Evolutionary conservation across 2,113 vertebrate genomes (phyloP).

Genomic region (Phylloscopus whistleri): DNA sequence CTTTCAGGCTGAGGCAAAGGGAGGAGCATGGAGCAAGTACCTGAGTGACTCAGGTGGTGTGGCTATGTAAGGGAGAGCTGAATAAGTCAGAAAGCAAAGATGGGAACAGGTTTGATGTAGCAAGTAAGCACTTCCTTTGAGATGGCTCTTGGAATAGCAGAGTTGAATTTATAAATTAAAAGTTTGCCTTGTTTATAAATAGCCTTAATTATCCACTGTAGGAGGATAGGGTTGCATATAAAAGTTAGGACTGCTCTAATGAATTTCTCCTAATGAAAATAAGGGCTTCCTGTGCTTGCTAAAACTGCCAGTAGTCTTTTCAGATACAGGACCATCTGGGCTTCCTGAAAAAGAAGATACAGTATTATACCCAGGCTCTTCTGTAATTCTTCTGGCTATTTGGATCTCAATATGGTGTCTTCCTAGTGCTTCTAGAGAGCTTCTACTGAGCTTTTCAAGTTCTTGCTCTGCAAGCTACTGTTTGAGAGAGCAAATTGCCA

Average conservation of each 20-base stretch:
- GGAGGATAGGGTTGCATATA: background rate
- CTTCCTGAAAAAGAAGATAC: background rate
- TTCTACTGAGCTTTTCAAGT: background rate
- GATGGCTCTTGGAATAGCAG: background rate
- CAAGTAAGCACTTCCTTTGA: background rate
- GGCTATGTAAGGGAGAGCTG: background rate
- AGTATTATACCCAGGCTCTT: background rate
- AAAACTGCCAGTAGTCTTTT: background rate
- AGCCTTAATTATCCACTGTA: background rate
- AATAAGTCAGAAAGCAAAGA: background rate
- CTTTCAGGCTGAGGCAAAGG: background rate
- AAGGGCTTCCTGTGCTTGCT: background rate
- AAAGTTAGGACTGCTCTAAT: background rate
- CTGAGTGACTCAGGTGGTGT: background rate
- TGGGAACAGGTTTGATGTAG: background rate
- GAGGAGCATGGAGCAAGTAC: background rate
- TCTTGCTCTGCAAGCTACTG: background rate
- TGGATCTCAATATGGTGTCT: background rate
- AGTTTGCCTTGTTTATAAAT: background rate
- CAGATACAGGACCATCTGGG: background rate
- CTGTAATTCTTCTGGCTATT: background rate
- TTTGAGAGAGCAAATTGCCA: background rate
- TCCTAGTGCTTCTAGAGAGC: background rate
- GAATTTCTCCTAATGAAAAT: background rate
- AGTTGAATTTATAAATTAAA: background rate